These are phyloP conservation scores for Gastracanthus pulcherrimus DNA, from an alignment of 2,888 invertebrate species.

Conservation along the genomic window DNA sequence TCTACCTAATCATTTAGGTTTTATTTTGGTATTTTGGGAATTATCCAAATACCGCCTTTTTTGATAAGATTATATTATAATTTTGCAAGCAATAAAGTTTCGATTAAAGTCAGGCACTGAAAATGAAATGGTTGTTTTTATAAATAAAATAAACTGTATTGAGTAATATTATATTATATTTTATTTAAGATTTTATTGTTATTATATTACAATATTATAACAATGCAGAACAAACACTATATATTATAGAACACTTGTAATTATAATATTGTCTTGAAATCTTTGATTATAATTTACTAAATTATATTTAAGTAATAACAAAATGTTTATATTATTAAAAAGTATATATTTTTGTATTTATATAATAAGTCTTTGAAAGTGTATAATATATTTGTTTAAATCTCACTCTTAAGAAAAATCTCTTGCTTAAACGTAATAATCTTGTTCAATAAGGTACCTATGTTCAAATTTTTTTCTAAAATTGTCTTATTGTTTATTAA, in stretches of 20 bases:
- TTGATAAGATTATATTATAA: too few relatives aligned
- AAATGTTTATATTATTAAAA: background rate
- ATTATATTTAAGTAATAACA: background rate
- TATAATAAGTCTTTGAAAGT: constrained; percentile 16
- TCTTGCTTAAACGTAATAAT: background rate
- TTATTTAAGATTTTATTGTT: constrained; percentile 27
- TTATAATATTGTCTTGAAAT: constrained; percentile 41
- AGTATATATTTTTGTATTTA: background rate
- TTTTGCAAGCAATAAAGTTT: too few relatives aligned
- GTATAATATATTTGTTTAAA: background rate
- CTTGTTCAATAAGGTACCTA: background rate
- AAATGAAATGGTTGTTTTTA: background rate
- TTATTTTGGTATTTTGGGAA: too few relatives aligned
- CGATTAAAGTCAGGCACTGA: too few relatives aligned
- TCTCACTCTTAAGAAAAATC: background rate
- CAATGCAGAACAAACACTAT: constrained; percentile 29
- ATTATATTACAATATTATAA: constrained; percentile 38
- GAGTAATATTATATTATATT: constrained; percentile 13
- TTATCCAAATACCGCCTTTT: too few relatives aligned
- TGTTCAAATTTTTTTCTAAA: background rate
- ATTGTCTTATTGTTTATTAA: background rate
- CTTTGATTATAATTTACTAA: background rate
- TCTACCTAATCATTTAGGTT: too few relatives aligned
- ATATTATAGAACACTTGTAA: constrained; percentile 30
- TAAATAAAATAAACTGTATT: background rate